Evolutionary conservation across 2,797 vertebrate species (phyloP).

Genomic region (Spinus pinus): DNA sequence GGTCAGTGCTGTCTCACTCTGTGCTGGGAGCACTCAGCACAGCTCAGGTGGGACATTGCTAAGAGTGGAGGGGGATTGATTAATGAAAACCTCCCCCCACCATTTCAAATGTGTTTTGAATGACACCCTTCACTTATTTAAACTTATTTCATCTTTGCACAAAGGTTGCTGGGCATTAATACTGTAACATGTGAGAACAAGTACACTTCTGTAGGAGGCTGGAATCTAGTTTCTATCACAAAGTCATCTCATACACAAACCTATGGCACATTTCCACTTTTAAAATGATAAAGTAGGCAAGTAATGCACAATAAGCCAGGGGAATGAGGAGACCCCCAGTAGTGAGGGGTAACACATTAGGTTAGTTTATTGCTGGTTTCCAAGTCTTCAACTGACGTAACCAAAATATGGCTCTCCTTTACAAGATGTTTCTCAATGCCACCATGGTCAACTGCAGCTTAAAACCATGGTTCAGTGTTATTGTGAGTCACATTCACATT

Average conservation of each 20-base stretch:
- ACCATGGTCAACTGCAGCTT: neutral
- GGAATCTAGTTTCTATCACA: neutral
- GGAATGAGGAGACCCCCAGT: neutral
- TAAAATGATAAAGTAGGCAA: neutral
- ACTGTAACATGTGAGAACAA: neutral
- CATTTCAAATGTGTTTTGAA: neutral
- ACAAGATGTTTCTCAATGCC: neutral
- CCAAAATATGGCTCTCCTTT: neutral
- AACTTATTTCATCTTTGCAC: neutral
- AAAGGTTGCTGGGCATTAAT: neutral
- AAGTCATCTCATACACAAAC: neutral
- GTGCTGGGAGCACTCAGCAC: neutral
- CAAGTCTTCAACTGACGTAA: neutral
- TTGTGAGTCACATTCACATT: neutral
- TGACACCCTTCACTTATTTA: neutral
- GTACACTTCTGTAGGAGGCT: neutral
- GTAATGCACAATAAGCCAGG: neutral
- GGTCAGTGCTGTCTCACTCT: neutral
- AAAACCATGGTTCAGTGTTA: accelerated
- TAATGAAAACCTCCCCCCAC: neutral
- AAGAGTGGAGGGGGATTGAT: neutral
- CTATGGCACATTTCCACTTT: neutral
- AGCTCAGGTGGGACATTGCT: neutral
- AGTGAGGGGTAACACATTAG: neutral
- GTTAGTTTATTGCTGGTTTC: neutral